Conservation (phyloP, 2,888 invertebrate genomes). For the Coelinius sp. region DNA sequence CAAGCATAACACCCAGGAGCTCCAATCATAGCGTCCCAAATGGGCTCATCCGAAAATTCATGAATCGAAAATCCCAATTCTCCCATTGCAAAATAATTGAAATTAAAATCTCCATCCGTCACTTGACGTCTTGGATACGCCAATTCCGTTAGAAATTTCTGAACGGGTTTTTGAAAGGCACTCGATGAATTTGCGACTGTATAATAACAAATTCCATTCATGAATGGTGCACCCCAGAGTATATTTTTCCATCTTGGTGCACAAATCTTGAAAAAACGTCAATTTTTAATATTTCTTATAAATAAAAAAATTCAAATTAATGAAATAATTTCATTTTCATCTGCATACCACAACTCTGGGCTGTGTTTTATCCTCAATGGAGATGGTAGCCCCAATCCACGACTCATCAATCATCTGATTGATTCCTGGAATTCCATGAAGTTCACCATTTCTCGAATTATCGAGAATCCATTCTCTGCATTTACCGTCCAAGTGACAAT, state of each 20-base stretch:
- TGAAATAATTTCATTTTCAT: neutral
- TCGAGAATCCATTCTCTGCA: slow-evolving; percentile 53
- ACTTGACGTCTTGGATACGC: neutral
- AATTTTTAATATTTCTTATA: neutral
- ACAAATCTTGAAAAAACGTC: slow-evolving; percentile 63
- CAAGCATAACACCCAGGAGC: slow-evolving; percentile 65
- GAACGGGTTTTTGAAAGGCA: slow-evolving; percentile 42
- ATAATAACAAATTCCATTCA: slow-evolving; percentile 63
- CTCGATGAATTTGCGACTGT: slow-evolving; percentile 13
- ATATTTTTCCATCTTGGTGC: slow-evolving; percentile 67
- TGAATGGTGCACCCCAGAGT: slow-evolving; percentile 42
- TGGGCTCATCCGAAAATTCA: slow-evolving; percentile 35
- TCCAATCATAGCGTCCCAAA: slow-evolving; percentile 57
- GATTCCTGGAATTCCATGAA: slow-evolving; percentile 1
- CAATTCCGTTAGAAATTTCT: slow-evolving; percentile 36
- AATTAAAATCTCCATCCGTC: slow-evolving; percentile 24
- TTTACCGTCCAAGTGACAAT: slow-evolving; percentile 55
- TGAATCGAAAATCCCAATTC: slow-evolving; percentile 59
- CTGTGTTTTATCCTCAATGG: slow-evolving; percentile 56
- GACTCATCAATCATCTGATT: slow-evolving; percentile 52
- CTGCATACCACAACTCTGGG: slow-evolving; percentile 57
- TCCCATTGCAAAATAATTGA: slow-evolving; percentile 54
- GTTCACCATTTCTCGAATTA: slow-evolving; percentile 19
- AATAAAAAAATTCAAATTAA: slow-evolving; percentile 43
- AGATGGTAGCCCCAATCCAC: slow-evolving; percentile 68